phyloP scores from a whole-genome alignment of 2,113 vertebrate genomes.

The Sisor rabdophorus region DNA sequence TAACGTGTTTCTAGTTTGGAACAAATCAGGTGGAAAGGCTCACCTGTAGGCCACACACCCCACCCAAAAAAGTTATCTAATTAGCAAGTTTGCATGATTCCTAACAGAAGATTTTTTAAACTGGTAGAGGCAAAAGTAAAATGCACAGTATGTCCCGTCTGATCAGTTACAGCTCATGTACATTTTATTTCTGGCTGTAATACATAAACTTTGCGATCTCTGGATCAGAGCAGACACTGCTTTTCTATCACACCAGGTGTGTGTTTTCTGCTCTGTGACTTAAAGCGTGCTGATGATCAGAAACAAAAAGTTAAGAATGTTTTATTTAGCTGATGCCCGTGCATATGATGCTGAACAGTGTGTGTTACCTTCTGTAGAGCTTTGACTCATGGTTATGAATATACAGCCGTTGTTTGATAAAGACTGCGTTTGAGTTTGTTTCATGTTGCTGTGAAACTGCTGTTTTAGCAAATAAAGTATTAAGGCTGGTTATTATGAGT shows the following conservation, averaged over 20 bases:
- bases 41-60: not conserved
- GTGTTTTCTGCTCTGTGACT: constrained; percentile 33
- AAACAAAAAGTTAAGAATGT: constrained; percentile 35
- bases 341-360: constrained; percentile 57
- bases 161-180: not conserved
- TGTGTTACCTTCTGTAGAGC: too few relatives aligned
- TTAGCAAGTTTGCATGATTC: not conserved
- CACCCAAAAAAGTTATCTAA: not conserved
- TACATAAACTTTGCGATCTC: not conserved
- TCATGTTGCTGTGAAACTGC: constrained; percentile 14
- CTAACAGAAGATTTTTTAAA: too few relatives aligned
- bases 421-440: constrained; percentile 7
- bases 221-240: not conserved
- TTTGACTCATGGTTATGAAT: constrained; percentile 8
- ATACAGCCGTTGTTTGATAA: constrained; percentile 7
- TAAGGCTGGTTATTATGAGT: not conserved
- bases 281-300: constrained; percentile 29
- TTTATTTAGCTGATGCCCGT: constrained; percentile 56
- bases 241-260: not conserved
- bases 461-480: constrained; percentile 38
- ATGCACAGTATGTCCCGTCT: not conserved
- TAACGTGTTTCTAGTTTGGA: not conserved
- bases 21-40: not conserved
- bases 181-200: not conserved
- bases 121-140: not conserved